phyloP scores from a whole-genome alignment of 2,797 vertebrate species.

The Myiotriccus ornatus region DNA sequence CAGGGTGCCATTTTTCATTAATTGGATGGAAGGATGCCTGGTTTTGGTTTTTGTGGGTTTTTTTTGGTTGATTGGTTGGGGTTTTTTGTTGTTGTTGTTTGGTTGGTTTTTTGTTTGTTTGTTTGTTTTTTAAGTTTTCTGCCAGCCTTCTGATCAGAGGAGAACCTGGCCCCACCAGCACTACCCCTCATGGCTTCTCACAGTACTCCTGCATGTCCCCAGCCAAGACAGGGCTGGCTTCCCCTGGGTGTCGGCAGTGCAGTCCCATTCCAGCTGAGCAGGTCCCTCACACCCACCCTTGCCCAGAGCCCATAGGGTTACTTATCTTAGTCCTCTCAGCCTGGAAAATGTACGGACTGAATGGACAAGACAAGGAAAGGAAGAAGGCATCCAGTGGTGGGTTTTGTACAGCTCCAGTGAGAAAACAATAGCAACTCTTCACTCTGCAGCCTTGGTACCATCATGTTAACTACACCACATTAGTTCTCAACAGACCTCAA shows the following conservation, averaged over 20 bases:
- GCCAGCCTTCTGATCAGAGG: not conserved
- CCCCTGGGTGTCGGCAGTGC: accelerated
- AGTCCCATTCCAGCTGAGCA: no score
- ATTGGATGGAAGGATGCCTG: not conserved
- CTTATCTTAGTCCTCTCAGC: not conserved
- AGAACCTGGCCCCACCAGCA: accelerated
- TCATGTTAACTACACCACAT: not conserved
- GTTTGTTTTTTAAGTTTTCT: not conserved
- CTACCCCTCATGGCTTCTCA: not conserved
- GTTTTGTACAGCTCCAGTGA: not conserved
- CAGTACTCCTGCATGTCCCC: not conserved
- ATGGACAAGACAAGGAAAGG: not conserved
- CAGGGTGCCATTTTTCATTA: not conserved
- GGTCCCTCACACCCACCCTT: not conserved
- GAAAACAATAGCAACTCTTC: not conserved
- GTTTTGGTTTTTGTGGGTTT: no score
- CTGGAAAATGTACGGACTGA: not conserved
- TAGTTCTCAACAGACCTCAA: not conserved
- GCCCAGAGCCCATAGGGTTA: not conserved
- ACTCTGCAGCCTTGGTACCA: not conserved
- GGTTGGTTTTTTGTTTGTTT: no score
- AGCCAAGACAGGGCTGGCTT: not conserved
- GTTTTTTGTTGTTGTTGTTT: not conserved
- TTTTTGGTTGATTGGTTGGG: no score
- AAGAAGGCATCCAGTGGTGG: not conserved